Evolutionary conservation across 2,888 invertebrate species (phyloP).

Genomic region (Apodemia hepburni): DNA sequence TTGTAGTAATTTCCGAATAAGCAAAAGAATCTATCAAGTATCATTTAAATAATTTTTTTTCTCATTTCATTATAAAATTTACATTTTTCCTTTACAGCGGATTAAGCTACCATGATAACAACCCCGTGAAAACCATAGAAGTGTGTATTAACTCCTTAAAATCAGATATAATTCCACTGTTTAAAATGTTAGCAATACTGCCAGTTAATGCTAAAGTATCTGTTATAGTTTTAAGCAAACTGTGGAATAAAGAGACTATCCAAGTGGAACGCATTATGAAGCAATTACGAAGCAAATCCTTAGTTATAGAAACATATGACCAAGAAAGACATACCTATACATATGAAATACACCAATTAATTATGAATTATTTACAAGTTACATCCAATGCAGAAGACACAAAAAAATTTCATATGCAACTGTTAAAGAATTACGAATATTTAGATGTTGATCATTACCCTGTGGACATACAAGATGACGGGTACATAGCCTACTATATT

Average conservation of each 20-base stretch:
- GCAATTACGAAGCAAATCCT: conserved; percentile 82
- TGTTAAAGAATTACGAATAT: conserved; percentile 80
- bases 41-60: neutral
- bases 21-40: too few relatives aligned
- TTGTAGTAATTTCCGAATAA: too few relatives aligned
- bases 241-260: conserved; percentile 54
- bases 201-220: conserved; percentile 85
- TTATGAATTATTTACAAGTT: conserved; percentile 81
- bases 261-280: conserved; percentile 83
- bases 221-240: conserved; percentile 70
- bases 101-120: conserved; percentile 47
- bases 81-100: conserved; percentile 36
- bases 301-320: conserved; percentile 83
- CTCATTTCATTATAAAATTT: too few relatives aligned
- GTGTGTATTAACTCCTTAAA: conserved; percentile 82
- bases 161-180: conserved; percentile 67
- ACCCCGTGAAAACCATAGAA: conserved; percentile 75
- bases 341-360: conserved; percentile 86
- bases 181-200: conserved; percentile 83
- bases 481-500: conserved; percentile 86
- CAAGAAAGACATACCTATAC: conserved; percentile 79
- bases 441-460: conserved; percentile 67
- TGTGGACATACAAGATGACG: conserved; percentile 83
- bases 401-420: conserved; percentile 74
- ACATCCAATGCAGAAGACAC: conserved; percentile 58